phyloP scores from a whole-genome alignment of 2,888 invertebrate species.

The Tachystola acroxantha region DNA sequence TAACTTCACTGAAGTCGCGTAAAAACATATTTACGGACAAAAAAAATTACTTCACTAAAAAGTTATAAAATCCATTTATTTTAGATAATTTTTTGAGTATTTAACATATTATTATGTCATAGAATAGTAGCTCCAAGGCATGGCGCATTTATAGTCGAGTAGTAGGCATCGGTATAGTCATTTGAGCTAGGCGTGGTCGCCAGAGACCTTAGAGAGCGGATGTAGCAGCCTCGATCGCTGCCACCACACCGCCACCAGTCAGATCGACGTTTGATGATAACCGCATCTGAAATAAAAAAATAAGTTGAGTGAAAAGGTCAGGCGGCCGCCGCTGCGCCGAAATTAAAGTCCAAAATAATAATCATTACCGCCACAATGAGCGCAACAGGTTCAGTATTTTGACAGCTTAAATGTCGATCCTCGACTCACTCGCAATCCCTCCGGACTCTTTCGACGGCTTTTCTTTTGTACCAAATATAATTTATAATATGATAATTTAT shows the following conservation, averaged over 20 bases:
- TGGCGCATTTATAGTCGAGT: slow-evolving; percentile 30
- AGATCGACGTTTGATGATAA: slow-evolving; percentile 66
- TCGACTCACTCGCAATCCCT: slow-evolving; percentile 14
- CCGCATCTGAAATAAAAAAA: slow-evolving; percentile 50
- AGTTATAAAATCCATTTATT: too few relatives aligned
- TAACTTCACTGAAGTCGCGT: too few relatives aligned
- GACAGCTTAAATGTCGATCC: slow-evolving; percentile 51
- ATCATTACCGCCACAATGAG: slow-evolving; percentile 53
- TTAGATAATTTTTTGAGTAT: too few relatives aligned
- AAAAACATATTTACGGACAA: too few relatives aligned
- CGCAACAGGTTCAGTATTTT: slow-evolving; percentile 48
- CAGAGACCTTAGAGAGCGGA: slow-evolving; percentile 64
- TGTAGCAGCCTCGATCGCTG: slow-evolving; percentile 62
- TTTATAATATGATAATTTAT: slow-evolving; percentile 49
- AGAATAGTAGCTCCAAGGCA: slow-evolving; percentile 35
- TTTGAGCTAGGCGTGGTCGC: slow-evolving; percentile 61
- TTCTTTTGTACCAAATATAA: slow-evolving; percentile 29
- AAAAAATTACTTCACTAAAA: too few relatives aligned
- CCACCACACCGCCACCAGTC: slow-evolving; percentile 37
- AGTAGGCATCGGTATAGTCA: slow-evolving; percentile 41
- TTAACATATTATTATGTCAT: too few relatives aligned
- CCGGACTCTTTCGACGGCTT: slow-evolving; percentile 32
- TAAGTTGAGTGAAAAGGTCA: slow-evolving; percentile 71
- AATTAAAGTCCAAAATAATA: slow-evolving; percentile 67
- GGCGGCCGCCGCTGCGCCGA: slow-evolving; percentile 44